A percentile compares a stretch with the other conserved stretches of the same genome.
phyloP scores from a whole-genome alignment of 1,140 invertebrate species.

The Geopemphigus sp. region DNA sequence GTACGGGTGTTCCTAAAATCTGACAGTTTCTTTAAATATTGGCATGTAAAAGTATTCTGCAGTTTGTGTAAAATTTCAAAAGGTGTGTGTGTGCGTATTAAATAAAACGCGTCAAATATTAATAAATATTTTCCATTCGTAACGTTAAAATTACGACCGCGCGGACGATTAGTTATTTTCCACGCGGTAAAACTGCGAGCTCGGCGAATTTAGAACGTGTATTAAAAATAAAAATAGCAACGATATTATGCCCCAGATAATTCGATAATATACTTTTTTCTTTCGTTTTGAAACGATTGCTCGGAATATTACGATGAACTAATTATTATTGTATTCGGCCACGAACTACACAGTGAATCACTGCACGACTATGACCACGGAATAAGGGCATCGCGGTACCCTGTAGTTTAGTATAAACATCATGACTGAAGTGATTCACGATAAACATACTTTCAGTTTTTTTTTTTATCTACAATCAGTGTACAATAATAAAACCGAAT shows the following conservation, averaged over 20 bases:
- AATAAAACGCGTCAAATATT: too few relatives aligned
- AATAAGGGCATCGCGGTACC: constrained; percentile 36
- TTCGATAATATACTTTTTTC: background rate
- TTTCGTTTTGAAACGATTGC: constrained; percentile 24
- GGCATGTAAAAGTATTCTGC: background rate
- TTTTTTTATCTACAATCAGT: constrained; percentile 5
- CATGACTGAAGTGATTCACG: constrained; percentile 41
- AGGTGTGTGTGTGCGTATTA: background rate
- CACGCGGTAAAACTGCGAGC: background rate
- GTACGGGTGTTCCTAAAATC: background rate
- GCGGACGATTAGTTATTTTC: background rate
- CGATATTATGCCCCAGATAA: constrained; percentile 4
- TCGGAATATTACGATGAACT: constrained; percentile 34
- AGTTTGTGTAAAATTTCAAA: background rate
- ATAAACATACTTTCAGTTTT: constrained; percentile 45
- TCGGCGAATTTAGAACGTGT: background rate
- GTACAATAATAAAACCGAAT: constrained; percentile 5
- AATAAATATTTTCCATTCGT: too few relatives aligned
- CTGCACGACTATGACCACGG: constrained; percentile 34
- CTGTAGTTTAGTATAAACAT: constrained; percentile 22
- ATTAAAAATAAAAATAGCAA: background rate
- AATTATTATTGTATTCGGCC: constrained; percentile 44
- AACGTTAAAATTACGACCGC: too few relatives aligned
- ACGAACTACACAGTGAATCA: constrained; percentile 40
- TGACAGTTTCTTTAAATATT: background rate